Base-by-base conservation (phyloP, 2,113 vertebrate species). In the Ptilorrhoa leucosticta region DNA sequence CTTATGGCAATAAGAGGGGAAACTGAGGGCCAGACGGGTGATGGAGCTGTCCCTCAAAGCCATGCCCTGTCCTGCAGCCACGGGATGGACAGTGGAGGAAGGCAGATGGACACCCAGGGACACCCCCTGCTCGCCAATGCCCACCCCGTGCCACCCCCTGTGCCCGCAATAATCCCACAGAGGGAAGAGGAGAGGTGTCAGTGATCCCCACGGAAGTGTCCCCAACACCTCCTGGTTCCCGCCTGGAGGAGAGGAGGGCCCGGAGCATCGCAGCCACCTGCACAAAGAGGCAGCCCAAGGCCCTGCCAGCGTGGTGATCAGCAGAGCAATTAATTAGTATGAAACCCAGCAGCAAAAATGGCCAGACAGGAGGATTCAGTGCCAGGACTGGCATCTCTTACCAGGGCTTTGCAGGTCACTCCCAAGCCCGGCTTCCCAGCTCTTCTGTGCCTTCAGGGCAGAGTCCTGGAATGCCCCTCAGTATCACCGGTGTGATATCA, bases 211-310 rank as follows among this genome's bases (percentile, higher is more conserved):
- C 26, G 51, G 61, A 39, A 20, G 2, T 1, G 2, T 42, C 33
- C 47, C 85, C 39, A 31, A 0, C 37, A 9, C 69, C 30, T 35
- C 15, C 9, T 2, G 3, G 48, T 3, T 1, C n/a, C 57, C 14
- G 4, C 39, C 5, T 0, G 19, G 33, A 42, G 22, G 40, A 48
- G 16, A 58, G 35, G 15, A 60, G 27, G 6, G 47, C 30, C n/a
- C 0, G 0, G 45, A 58, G 37, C 28, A 6, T 11, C 5, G 0
- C 53, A 71, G 48, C 28, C 11, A 0, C 9, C 4, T 47, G 64
- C 48, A 9, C 61, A 18, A 0, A 22, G 1, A 51, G 50, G 35
- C 88, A 82, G 91, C 54, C 54, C 37, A 1, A 11, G 72, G 83
- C 83, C 6, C 27, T 13, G 79, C 33, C 77, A 10, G 48, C 3